A percentile compares a stretch with the other conserved stretches of the same genome.
phyloP scores from a whole-genome alignment of 1,140 invertebrate genomes.

The Drosophila trapezifrons region DNA sequence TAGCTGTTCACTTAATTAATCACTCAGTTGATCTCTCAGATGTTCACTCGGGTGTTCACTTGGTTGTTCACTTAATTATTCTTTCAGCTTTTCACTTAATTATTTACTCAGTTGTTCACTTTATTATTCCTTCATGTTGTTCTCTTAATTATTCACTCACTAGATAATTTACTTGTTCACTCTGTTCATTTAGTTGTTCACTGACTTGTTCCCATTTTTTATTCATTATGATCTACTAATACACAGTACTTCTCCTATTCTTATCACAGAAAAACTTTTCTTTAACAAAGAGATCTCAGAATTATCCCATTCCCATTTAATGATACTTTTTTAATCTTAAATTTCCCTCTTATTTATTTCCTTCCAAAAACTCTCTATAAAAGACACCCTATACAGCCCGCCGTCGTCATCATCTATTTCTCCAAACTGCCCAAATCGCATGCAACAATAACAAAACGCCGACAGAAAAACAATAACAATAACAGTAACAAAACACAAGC shows the following conservation, averaged over 20 bases:
- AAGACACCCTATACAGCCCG: conserved; percentile 22
- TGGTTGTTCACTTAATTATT: not conserved
- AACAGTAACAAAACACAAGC: conserved; percentile 40
- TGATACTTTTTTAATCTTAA: too few species aligned
- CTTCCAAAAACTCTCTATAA: not conserved
- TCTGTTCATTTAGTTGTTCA: not conserved
- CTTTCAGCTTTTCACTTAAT: not conserved
- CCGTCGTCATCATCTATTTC: conserved; percentile 32
- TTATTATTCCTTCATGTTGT: not conserved
- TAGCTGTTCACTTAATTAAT: too few species aligned
- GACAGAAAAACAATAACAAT: conserved; percentile 23
- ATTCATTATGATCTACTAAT: too few species aligned
- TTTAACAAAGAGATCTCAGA: too few species aligned
- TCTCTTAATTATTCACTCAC: not conserved
- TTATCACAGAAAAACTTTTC: too few species aligned
- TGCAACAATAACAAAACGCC: conserved; percentile 57
- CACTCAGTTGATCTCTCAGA: too few species aligned
- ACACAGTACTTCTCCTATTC: too few species aligned
- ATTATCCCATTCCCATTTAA: too few species aligned
- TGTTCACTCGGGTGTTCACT: not conserved
- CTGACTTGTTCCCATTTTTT: too few species aligned
- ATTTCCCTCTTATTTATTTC: too few species aligned
- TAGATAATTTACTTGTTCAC: not conserved
- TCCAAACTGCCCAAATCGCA: conserved; percentile 50
- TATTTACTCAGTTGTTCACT: not conserved